Evolutionary conservation across 1,140 invertebrate genomes (phyloP), one percentile per base, ranked within the genome.

Genomic region (Eriosoma lanigerum): DNA sequence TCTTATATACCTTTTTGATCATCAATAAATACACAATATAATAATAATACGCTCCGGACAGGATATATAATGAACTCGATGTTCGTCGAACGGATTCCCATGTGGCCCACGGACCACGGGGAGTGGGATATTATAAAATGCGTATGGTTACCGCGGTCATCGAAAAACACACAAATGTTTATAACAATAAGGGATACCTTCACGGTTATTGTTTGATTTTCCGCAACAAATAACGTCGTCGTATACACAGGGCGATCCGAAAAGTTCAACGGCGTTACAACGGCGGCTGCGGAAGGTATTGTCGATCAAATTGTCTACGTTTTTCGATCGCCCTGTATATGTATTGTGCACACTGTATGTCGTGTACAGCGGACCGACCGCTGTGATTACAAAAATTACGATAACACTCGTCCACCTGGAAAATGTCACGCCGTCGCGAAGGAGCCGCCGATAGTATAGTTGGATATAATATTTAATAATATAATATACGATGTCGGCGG

Each of bases 181-280:
- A n/a, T n/a, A n/a, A n/a, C n/a, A n/a, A n/a, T n/a, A n/a, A n/a
- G n/a, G n/a, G 17, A 26, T 24, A 60, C 58, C 32, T 38, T 17
- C 58, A 17, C 58, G 58, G 58, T 60, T 38, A 19, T 64, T 38
- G 60, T 64, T 64, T 38, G 60, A 32, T 62, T 62, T 62, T 62
- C 60, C 26, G 60, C 24, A 15, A 32, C 60, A 62, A n/a, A n/a
- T n/a, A n/a, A n/a, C n/a, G n/a, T n/a, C n/a, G n/a, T n/a, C n/a
- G n/a, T n/a, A n/a, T n/a, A n/a, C n/a, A n/a, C n/a, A n/a, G n/a
- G n/a, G n/a, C n/a, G n/a, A n/a, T n/a, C n/a, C n/a, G n/a, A n/a
- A n/a, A n/a, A n/a, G n/a, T n/a, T n/a, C n/a, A n/a, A n/a, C n/a
- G n/a, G n/a, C n/a, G n/a, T n/a, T n/a, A n/a, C n/a, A n/a, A n/a